Percentiles rank a stretch among this genome's conserved stretches.
Conservation (phyloP, 2,113 vertebrate species). For the Misgurnus mizolepis region DNA sequence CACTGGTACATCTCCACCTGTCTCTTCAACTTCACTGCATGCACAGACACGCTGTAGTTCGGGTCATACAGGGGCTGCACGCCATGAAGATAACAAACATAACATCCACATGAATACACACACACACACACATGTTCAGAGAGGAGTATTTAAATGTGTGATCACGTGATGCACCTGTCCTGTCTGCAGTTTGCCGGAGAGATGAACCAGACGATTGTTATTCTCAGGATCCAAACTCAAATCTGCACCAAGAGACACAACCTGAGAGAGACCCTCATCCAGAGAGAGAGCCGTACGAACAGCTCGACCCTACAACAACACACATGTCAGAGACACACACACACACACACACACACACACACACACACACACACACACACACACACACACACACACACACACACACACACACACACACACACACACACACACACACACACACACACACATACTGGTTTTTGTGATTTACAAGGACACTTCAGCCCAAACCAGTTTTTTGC, state of each 20-base stretch:
- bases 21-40: constrained; percentile 89
- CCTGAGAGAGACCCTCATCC: constrained; percentile 87
- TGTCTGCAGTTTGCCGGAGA: constrained; percentile 81
- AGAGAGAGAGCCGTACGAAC: constrained; percentile 81
- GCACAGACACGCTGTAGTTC: constrained; percentile 87
- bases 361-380: too few species aligned
- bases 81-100: constrained; percentile 6
- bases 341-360: too few species aligned
- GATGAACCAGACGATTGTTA: constrained; percentile 77
- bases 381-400: too few species aligned
- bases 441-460: too few species aligned
- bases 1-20: constrained; percentile 98
- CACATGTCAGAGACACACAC: background rate
- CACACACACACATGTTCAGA: background rate
- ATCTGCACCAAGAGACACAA: constrained; percentile 59
- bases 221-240: background rate
- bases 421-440: too few species aligned
- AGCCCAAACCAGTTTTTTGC: too few species aligned
- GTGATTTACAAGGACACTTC: too few species aligned
- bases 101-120: background rate
- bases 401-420: too few species aligned
- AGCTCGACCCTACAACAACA: constrained; percentile 79
- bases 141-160: background rate
- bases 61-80: constrained; percentile 90
- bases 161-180: constrained; percentile 75